Evolutionary conservation across 2,888 invertebrate genomes (phyloP).

Genomic region (Choristoneura rosaceana): DNA sequence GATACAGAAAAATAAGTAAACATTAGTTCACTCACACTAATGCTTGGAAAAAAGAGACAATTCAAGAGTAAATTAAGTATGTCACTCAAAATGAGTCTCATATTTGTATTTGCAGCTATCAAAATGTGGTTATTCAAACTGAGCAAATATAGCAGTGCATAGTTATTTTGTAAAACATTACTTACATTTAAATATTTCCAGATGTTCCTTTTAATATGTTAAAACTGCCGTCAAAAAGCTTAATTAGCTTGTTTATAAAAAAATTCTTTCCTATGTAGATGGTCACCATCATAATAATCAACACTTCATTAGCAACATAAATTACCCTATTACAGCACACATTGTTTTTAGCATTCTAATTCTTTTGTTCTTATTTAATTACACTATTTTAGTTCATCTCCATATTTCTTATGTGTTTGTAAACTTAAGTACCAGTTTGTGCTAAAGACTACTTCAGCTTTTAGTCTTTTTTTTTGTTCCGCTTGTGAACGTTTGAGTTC

Average conservation of each 20-base stretch:
- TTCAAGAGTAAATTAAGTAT: not conserved
- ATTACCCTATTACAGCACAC: slow-evolving; percentile 23
- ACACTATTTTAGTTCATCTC: slow-evolving; percentile 1
- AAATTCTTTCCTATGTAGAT: not conserved
- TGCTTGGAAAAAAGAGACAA: not conserved
- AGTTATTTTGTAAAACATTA: not conserved
- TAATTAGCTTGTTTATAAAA: not conserved
- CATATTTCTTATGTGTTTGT: not conserved
- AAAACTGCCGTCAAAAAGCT: not conserved
- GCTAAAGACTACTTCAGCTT: not conserved
- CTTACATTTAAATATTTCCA: not conserved
- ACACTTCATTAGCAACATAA: slow-evolving; percentile 21
- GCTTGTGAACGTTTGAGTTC: slow-evolving; percentile 14
- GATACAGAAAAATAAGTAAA: slow-evolving; percentile 82
- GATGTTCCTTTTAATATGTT: not conserved
- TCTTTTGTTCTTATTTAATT: slow-evolving; percentile 27
- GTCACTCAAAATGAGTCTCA: not conserved
- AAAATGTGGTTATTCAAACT: not conserved
- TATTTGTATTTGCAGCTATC: not conserved
- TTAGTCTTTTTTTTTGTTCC: slow-evolving; percentile 20
- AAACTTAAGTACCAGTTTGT: slow-evolving; percentile 2
- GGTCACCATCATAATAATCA: slow-evolving; percentile 3
- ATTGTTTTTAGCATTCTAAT: slow-evolving; percentile 18
- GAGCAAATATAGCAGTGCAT: not conserved
- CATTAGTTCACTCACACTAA: not conserved